These are phyloP conservation scores for Thalassarche chlororhynchos DNA, from an alignment of 2,113 vertebrate species.

Conservation along the genomic window DNA sequence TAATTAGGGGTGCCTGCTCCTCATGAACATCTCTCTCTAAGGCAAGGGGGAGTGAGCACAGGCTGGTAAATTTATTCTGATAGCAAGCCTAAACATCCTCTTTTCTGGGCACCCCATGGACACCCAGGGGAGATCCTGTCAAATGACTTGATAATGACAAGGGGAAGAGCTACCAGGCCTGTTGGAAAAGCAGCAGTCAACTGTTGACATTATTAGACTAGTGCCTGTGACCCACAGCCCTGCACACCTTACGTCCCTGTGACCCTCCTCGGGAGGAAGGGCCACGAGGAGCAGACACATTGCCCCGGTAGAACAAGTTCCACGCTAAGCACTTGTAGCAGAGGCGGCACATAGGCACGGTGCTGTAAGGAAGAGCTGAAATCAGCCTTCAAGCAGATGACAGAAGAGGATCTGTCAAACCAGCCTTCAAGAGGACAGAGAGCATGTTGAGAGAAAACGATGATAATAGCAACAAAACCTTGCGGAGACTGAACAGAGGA, in stretches of 20 bases:
- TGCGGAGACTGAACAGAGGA: constrained; percentile 4
- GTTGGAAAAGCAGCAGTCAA: background rate
- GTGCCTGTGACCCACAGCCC: background rate
- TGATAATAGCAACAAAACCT: constrained; percentile 34
- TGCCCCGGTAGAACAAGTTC: background rate
- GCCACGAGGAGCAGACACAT: background rate
- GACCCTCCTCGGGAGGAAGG: background rate
- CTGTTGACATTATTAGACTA: background rate
- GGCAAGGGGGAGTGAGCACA: background rate
- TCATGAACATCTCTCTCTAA: background rate
- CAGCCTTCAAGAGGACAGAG: constrained; percentile 31
- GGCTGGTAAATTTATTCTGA: background rate
- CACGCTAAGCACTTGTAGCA: background rate
- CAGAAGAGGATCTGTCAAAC: constrained; percentile 31
- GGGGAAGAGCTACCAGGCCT: background rate
- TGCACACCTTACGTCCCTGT: background rate
- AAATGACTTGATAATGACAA: background rate
- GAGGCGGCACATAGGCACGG: background rate
- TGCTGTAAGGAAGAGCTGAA: background rate
- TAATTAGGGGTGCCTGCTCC: background rate
- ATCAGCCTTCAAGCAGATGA: constrained; percentile 19
- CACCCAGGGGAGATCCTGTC: background rate
- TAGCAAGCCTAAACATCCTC: background rate
- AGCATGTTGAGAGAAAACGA: background rate
- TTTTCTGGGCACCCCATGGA: background rate